Evolutionary conservation across 2,888 invertebrate genomes (phyloP).

Genomic region (Chloromyia formosa): DNA sequence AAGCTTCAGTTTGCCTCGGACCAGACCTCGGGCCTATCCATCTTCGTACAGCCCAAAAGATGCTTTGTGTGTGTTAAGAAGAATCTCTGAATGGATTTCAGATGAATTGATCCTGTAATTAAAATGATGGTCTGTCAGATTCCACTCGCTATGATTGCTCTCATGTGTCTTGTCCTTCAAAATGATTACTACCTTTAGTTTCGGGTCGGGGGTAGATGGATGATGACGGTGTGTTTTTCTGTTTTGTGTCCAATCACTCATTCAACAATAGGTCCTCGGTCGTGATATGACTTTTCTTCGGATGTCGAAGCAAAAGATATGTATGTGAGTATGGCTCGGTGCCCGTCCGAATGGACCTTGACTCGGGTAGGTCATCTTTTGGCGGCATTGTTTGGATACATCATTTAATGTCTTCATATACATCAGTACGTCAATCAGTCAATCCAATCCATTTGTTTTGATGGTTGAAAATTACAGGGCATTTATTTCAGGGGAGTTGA

Average conservation of each 20-base stretch:
- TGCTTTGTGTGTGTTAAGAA: too few species aligned
- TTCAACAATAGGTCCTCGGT: not conserved
- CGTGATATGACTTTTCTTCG: not conserved
- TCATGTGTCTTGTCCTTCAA: not conserved
- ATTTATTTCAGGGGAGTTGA: not conserved
- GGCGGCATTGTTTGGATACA: conserved; percentile 5
- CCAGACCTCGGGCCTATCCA: not conserved
- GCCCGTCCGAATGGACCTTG: conserved; percentile 7
- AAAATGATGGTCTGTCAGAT: conserved; percentile 42
- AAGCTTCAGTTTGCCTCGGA: not conserved
- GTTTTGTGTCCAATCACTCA: not conserved
- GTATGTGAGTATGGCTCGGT: not conserved
- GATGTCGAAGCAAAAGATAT: not conserved
- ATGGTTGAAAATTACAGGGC: conserved; percentile 27
- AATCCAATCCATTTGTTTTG: conserved; percentile 29
- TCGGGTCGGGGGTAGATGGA: not conserved
- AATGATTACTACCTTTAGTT: not conserved
- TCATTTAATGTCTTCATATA: conserved; percentile 19
- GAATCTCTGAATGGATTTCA: conserved; percentile 30
- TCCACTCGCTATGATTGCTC: not conserved
- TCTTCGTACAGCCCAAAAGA: not conserved
- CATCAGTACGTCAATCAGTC: conserved; percentile 12
- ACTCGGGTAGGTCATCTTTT: conserved; percentile 21
- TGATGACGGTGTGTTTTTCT: conserved; percentile 9
- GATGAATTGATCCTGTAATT: conserved; percentile 33